Evolutionary conservation across 1,140 invertebrate genomes (phyloP).

Genomic region (Venustaconcha ellipsiformis): DNA sequence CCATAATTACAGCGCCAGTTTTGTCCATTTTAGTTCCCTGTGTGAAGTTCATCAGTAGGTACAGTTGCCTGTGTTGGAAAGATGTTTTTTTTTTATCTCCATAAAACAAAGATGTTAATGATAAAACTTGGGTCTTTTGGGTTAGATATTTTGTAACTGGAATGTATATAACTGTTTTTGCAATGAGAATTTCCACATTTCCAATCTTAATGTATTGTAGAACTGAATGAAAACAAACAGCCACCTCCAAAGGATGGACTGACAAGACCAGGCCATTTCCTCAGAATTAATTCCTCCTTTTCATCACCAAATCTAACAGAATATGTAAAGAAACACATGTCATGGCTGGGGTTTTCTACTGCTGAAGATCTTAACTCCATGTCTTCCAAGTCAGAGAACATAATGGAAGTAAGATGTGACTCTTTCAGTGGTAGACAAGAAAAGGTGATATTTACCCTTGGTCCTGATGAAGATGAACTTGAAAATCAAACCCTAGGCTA

Average conservation of each 20-base stretch:
- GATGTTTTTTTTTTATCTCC: too few relatives aligned
- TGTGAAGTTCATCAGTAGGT: too few relatives aligned
- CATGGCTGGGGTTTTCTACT: conserved; percentile 9
- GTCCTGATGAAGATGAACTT: conserved; percentile 17
- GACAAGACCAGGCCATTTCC: not conserved
- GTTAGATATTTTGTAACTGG: not conserved
- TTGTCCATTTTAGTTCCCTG: too few relatives aligned
- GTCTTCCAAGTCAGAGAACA: conserved; percentile 2
- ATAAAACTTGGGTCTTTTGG: too few relatives aligned
- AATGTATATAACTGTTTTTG: not conserved
- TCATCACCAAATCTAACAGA: conserved; percentile 37
- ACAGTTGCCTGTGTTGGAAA: too few relatives aligned
- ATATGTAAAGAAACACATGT: conserved; percentile 36
- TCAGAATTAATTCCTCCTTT: conserved; percentile 14
- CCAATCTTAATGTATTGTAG: not conserved
- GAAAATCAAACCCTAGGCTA: not conserved
- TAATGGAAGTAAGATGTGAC: conserved; percentile 11
- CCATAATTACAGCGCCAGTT: too few relatives aligned
- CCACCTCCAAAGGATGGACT: not conserved
- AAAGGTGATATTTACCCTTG: conserved; percentile 10
- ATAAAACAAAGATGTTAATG: too few relatives aligned
- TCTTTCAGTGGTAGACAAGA: not conserved
- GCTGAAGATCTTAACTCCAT: not conserved
- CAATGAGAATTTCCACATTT: not conserved
- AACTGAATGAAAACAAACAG: conserved; percentile 7